A percentile compares a stretch with the other conserved stretches of the same genome.
These are phyloP conservation scores for Lagocephalus sceleratus DNA, from an alignment of 2,797 vertebrate species.

Conservation along the genomic window DNA sequence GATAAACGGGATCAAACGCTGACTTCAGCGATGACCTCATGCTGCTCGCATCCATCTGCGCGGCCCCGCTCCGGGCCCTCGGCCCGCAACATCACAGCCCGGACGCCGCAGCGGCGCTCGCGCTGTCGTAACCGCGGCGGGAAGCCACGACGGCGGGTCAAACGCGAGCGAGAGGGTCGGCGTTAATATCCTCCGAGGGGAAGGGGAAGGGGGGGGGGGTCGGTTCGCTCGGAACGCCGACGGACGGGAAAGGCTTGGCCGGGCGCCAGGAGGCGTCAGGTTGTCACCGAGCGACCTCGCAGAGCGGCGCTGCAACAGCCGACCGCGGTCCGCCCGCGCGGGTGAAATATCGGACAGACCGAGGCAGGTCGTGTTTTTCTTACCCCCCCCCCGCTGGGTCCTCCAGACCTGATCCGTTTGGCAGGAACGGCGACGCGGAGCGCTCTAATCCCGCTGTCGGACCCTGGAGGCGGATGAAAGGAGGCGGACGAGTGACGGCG, in stretches of 20 bases:
- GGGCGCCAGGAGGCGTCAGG: neutral
- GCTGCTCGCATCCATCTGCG: slow-evolving; percentile 1
- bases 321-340: no score
- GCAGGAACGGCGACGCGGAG: slow-evolving; percentile 40
- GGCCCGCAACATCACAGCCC: slow-evolving; percentile 26
- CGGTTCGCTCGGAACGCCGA: slow-evolving; percentile 20
- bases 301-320: no score
- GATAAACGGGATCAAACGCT: slow-evolving; percentile 29
- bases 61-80: slow-evolving; percentile 12
- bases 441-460: slow-evolving; percentile 66
- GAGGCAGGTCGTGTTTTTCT: no score
- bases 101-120: slow-evolving; percentile 20
- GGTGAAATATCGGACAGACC: no score
- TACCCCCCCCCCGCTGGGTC: no score
- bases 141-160: slow-evolving; percentile 28
- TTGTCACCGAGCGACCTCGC: no score
- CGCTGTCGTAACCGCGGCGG: slow-evolving; percentile 22
- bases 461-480: no score
- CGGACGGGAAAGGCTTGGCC: slow-evolving; percentile 25
- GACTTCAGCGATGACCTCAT: slow-evolving; percentile 3
- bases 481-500: no score
- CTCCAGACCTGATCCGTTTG: slow-evolving; percentile 31
- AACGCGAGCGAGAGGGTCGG: slow-evolving; percentile 31
- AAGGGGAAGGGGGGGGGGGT: slow-evolving; percentile 45
- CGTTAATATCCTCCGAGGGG: slow-evolving; percentile 51